phyloP scores from a whole-genome alignment of 2,888 invertebrate species.

The Argynnis bischoffii region DNA sequence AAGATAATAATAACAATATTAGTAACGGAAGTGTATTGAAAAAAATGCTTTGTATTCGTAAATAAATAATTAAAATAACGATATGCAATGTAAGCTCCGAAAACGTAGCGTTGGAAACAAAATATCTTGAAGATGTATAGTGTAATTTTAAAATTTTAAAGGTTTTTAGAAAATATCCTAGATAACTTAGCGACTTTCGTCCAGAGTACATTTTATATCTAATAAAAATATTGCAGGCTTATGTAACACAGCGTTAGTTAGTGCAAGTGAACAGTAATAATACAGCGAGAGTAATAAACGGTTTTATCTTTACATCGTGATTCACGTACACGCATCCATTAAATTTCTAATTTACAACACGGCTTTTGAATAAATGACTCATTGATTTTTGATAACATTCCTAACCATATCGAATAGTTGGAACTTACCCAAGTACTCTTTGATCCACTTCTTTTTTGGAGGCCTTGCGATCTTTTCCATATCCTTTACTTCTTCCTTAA shows the following conservation, averaged over 20 bases:
- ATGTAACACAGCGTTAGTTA: constrained; percentile 6
- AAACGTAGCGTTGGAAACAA: too few relatives aligned
- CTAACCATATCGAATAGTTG: neutral
- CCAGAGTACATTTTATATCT: neutral
- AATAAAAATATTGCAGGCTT: constrained; percentile 12
- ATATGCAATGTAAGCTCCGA: too few relatives aligned
- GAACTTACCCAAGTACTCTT: constrained; percentile 84
- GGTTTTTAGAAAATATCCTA: too few relatives aligned
- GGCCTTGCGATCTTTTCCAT: constrained; percentile 65
- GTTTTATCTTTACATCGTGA: constrained; percentile 16
- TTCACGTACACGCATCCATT: constrained; percentile 15
- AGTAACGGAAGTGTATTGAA: too few relatives aligned
- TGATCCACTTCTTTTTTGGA: constrained; percentile 89
- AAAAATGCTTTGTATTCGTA: too few relatives aligned
- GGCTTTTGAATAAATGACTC: constrained; percentile 8
- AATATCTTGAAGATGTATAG: too few relatives aligned
- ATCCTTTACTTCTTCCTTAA: constrained; percentile 56
- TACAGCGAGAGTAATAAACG: constrained; percentile 10
- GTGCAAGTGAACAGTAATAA: constrained; percentile 11
- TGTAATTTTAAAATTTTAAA: too few relatives aligned
- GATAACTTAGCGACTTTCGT: neutral
- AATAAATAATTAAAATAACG: too few relatives aligned
- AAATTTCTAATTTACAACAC: constrained; percentile 22
- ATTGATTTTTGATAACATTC: constrained; percentile 19
- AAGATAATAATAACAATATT: neutral